Base-by-base conservation (phyloP, 2,797 vertebrate genomes). In the Anguilla megastoma region DNA sequence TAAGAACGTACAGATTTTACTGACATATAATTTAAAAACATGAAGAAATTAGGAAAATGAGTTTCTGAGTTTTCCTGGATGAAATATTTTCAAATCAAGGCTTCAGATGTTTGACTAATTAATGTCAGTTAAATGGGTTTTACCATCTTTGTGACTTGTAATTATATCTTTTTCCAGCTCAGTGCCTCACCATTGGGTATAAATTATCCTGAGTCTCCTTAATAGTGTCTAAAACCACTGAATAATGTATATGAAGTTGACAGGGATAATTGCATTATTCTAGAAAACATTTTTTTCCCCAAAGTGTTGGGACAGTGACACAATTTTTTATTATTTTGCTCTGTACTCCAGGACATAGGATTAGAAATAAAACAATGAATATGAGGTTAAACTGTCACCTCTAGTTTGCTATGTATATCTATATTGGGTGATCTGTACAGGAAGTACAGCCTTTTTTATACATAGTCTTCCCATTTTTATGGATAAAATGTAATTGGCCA, bases 111-210 rank as follows among this genome's bases (percentile, higher is more conserved):
- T 94, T 94, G 92, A 94, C 95, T 96, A 96, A 96, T 96, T 96
- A 96, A 94, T 92, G 94, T 95, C 94, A 95, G 91, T 94, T 94
- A 94, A 95, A 95, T 92, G 90, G 95, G 93, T 92, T 93, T 90
- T 89, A 69, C 91, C 90, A 90, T 95, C 93, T 94, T 92, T 95
- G 92, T 96, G 94, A 96, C 94, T 95, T 95, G 95, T 96, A 96
- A 96, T 96, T 96, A 96, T 94, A 95, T 95, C 66, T 58, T 94
- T 96, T 95, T 95, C 95, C 91, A 90, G 95, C 94, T 95, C 95
- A 90, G 92, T 96, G 95, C 95, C 93, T 95, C 95, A 95, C 93
- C 92, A 79, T 92, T 89, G 93, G 93, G 92, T 93, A 92, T 95
- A 95, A 96, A 74, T 74, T 95, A 95, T 92, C 88, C 92, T 90